A percentile compares a stretch with the other conserved stretches of the same genome.
Conservation (phyloP, 2,113 vertebrate species). For the Microcebus griseorufus region DNA sequence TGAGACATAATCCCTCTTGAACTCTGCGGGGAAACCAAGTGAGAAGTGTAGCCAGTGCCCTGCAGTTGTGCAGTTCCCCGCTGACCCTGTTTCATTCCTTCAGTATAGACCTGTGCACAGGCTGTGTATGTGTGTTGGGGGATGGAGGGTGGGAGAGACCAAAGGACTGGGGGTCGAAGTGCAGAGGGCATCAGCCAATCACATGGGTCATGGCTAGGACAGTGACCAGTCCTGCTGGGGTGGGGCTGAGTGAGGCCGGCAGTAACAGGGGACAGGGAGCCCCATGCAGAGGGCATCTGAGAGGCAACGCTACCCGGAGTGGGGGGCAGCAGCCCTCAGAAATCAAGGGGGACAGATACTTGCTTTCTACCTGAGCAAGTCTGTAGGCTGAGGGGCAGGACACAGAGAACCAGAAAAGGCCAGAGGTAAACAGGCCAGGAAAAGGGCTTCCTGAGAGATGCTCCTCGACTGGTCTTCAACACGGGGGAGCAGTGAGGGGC, state of each 20-base stretch:
- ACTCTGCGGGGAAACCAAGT: background rate
- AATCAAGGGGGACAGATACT: background rate
- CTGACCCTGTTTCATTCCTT: background rate
- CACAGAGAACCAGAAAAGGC: background rate
- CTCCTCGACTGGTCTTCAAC: background rate
- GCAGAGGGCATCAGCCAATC: background rate
- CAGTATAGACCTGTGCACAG: background rate
- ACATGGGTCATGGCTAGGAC: background rate
- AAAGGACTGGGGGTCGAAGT: background rate
- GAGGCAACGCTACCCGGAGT: background rate
- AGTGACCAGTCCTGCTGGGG: background rate
- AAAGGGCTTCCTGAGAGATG: background rate
- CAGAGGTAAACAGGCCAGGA: background rate
- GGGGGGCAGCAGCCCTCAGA: background rate
- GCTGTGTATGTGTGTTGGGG: background rate
- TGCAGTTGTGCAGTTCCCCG: background rate
- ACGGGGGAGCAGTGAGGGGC: background rate
- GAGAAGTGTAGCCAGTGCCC: background rate
- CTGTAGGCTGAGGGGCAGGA: background rate
- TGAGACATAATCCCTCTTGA: background rate
- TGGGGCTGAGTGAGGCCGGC: background rate
- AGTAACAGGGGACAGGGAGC: background rate
- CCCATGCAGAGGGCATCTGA: background rate
- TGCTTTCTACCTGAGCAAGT: background rate
- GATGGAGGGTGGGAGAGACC: background rate